Evolutionary conservation across 2,888 invertebrate genomes (phyloP), one percentile per base, ranked within the genome.

Genomic region (Neria commutata): DNA sequence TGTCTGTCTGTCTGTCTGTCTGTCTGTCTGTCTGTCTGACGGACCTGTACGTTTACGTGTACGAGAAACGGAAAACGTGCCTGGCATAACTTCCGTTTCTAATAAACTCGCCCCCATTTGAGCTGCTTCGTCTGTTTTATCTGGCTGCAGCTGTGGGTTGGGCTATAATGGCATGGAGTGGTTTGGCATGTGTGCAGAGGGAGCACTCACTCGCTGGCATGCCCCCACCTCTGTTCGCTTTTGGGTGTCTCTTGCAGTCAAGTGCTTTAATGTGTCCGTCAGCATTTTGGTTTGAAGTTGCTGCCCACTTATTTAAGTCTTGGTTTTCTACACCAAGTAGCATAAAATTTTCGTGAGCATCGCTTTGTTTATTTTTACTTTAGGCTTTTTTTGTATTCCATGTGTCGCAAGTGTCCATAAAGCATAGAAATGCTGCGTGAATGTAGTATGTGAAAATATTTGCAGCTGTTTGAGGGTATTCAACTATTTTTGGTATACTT

Each of bases 31-130:
- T 14, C 37, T 6, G 37, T n/a, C 29, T 8, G 29, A 29, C 29
- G 29, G 8, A n/a, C 6, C 8, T n/a, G 37, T 14, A 42, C 42
- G 42, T 21, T 42, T 42, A 42, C 17, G 42, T 42, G 59, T 63
- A 68, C 61, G 65, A 63, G n/a, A n/a, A n/a, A n/a, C n/a, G n/a
- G n/a, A n/a, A n/a, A 65, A 73, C 73, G 74, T 73, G 73, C 68
- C 54, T 59, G 58, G 74, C 69, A 73, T 73, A 67, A 67, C 64
- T 67, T 67, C 62, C 60, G 42, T 47, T 54, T 48, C 54, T 47
- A 42, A 42, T 42, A 21, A n/a, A 21, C 21, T 24, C 51, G 46
- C 34, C 56, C 25, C 46, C 17, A 11, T 42, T 5, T 26, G 1
- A 21, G 26, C n/a, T 49, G 25, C 37, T 37, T 34, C 4, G 17